Evolutionary conservation across 1,140 invertebrate species (phyloP).

Genomic region (Ceratosolen fusciceps): DNA sequence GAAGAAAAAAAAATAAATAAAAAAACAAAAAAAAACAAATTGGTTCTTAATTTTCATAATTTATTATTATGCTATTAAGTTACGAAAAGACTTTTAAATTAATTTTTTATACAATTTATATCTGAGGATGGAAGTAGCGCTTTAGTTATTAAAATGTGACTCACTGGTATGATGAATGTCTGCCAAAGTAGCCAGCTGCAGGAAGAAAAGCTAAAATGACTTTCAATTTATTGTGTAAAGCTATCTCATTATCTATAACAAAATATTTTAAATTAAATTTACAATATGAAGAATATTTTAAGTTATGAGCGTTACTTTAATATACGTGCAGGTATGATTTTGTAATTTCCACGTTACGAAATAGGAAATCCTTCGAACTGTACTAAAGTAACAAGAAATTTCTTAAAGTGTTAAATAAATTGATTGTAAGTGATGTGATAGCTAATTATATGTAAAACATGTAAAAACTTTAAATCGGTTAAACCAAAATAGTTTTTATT

Average conservation of each 20-base stretch:
- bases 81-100: neutral
- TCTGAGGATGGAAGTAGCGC: neutral
- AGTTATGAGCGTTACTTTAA: neutral
- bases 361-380: neutral
- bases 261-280: neutral
- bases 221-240: neutral
- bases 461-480: conserved; percentile 13
- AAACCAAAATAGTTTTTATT: conserved; percentile 8
- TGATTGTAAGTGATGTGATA: neutral
- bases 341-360: no score
- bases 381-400: neutral
- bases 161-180: neutral
- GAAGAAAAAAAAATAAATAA: no score
- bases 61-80: neutral
- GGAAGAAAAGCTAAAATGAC: neutral
- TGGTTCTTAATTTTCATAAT: neutral
- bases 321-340: neutral
- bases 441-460: neutral
- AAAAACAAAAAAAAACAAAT: no score
- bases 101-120: neutral
- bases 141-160: neutral
- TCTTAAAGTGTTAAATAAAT: conserved; percentile 9
- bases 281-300: neutral
- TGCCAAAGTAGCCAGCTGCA: neutral
- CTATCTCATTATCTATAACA: conserved; percentile 3